Conservation (phyloP, 2,888 invertebrate species). For the Meloe dianella region DNA sequence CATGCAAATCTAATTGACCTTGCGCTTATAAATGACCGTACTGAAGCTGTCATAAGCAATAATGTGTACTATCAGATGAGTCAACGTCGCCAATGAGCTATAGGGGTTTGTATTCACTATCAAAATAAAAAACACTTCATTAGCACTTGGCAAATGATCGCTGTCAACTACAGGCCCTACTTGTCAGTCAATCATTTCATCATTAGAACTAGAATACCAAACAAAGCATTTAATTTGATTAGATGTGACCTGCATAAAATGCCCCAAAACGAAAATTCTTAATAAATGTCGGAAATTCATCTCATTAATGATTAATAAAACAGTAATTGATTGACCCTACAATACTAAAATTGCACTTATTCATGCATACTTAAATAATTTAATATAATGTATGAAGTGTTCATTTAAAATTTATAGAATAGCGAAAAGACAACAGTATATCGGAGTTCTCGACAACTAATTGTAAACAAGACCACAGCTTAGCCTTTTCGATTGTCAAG, state of each 20-base stretch:
- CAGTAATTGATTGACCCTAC: constrained; percentile 47
- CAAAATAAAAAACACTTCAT: constrained; percentile 54
- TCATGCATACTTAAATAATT: neutral
- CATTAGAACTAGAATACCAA: constrained; percentile 49
- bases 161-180: constrained; percentile 56
- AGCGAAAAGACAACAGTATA: neutral
- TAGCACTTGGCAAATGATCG: constrained; percentile 60
- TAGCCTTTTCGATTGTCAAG: neutral
- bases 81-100: constrained; percentile 56
- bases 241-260: constrained; percentile 35
- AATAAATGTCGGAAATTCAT: constrained; percentile 57
- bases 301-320: constrained; percentile 55
- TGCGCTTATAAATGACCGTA: constrained; percentile 59
- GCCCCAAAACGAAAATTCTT: constrained; percentile 50
- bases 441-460: neutral
- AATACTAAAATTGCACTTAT: too few relatives aligned
- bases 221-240: constrained; percentile 48
- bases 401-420: neutral
- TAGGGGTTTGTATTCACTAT: constrained; percentile 55
- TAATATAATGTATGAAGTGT: neutral
- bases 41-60: constrained; percentile 59
- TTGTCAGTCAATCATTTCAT: constrained; percentile 57
- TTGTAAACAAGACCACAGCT: neutral
- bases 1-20: constrained; percentile 60
- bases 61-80: constrained; percentile 57